Conservation (phyloP, 2,888 invertebrate genomes). For the Hylaea fasciaria region DNA sequence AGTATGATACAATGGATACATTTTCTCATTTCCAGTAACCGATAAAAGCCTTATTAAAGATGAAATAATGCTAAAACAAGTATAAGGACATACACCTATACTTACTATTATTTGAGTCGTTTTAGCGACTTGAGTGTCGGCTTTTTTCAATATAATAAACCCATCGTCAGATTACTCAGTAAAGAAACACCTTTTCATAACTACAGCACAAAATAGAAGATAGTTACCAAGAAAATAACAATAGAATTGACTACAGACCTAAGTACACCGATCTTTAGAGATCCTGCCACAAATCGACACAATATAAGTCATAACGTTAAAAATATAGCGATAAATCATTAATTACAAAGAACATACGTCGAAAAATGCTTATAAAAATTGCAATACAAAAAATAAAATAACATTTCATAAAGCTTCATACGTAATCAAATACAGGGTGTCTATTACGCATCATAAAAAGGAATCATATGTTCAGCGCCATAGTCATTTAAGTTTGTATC, state of each 20-base stretch:
- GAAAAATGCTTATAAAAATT: constrained; percentile 55
- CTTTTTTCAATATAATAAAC: background rate
- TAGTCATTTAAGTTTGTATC: no score
- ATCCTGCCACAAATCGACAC: constrained; percentile 34
- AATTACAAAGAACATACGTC: constrained; percentile 48
- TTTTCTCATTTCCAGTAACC: constrained; percentile 16
- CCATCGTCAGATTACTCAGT: background rate
- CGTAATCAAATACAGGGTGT: constrained; percentile 28
- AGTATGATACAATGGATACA: background rate
- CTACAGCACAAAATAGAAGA: constrained; percentile 4
- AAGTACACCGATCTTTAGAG: constrained; percentile 44
- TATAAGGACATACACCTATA: background rate
- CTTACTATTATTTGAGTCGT: background rate
- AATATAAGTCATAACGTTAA: constrained; percentile 40
- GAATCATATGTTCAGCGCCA: constrained; percentile 25
- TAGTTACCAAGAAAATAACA: constrained; percentile 38
- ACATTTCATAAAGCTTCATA: constrained; percentile 52
- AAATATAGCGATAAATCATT: constrained; percentile 44
- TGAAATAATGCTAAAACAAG: background rate
- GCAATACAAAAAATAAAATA: constrained; percentile 61
- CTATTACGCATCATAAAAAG: constrained; percentile 21
- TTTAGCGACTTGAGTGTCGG: background rate
- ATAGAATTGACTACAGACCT: constrained; percentile 45
- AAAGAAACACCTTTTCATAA: background rate
- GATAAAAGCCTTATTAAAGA: background rate